Percentiles rank a stretch among this genome's conserved stretches.
These are phyloP conservation scores for Herminia tarsipennalis DNA, from an alignment of 2,888 invertebrate species.

Conservation along the genomic window DNA sequence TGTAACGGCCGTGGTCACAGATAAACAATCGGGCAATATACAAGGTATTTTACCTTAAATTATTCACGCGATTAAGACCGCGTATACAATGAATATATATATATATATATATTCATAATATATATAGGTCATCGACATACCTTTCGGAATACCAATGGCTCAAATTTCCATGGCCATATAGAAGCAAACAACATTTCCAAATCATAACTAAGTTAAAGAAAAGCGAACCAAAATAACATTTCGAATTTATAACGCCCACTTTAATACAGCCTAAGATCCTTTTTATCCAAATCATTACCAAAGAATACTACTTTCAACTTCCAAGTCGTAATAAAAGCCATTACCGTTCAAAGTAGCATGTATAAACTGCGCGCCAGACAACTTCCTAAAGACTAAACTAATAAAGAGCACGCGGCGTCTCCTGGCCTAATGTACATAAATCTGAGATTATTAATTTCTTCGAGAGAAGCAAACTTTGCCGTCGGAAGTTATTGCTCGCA, in stretches of 20 bases:
- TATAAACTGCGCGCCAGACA: constrained; percentile 18
- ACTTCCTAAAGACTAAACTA: constrained; percentile 41
- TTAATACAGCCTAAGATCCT: not conserved
- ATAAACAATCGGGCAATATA: no score
- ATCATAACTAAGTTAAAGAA: no score
- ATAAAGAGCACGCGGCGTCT: constrained; percentile 48
- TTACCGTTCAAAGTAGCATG: constrained; percentile 14
- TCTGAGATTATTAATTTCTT: constrained; percentile 48
- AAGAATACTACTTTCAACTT: constrained; percentile 7
- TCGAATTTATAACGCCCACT: not conserved
- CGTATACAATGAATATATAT: no score
- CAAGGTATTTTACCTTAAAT: no score
- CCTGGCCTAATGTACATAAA: constrained; percentile 47
- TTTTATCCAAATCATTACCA: not conserved
- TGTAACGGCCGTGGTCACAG: no score
- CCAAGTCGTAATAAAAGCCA: constrained; percentile 13
- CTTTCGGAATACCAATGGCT: no score
- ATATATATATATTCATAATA: no score
- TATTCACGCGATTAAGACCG: no score
- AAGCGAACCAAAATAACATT: no score
- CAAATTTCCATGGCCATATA: no score
- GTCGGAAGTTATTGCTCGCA: constrained; percentile 18
- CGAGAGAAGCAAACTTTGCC: constrained; percentile 27
- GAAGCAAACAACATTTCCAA: no score
- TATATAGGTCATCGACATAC: no score